Percentiles rank a stretch among this genome's conserved stretches.
These are phyloP conservation scores for Enteromius afrohamiltoni DNA, from an alignment of 2,797 vertebrate species.

Conservation along the genomic window DNA sequence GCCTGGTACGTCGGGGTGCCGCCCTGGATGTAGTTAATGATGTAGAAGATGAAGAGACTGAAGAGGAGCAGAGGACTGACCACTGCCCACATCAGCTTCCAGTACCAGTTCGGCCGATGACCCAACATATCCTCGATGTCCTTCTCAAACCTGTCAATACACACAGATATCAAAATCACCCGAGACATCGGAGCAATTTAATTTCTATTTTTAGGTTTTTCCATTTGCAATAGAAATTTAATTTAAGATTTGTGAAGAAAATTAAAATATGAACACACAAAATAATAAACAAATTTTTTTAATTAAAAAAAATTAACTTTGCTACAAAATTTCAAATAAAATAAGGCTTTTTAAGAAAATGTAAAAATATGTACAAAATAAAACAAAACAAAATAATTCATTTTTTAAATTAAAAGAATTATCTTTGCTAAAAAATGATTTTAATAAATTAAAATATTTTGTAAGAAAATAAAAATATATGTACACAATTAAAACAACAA, in stretches of 20 bases:
- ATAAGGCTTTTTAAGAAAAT: too few relatives aligned
- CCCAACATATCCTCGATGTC: slow-evolving; percentile 89
- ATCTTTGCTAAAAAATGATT: too few relatives aligned
- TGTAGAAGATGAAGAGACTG: slow-evolving; percentile 85
- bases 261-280: neutral
- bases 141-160: slow-evolving; percentile 83
- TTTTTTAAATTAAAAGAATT: too few relatives aligned
- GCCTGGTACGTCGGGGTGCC: slow-evolving; percentile 89
- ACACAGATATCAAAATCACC: too few relatives aligned
- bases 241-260: too few relatives aligned
- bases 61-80: slow-evolving; percentile 86
- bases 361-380: too few relatives aligned
- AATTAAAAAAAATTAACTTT: too few relatives aligned
- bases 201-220: neutral
- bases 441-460: too few relatives aligned
- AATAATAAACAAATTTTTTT: neutral
- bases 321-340: too few relatives aligned
- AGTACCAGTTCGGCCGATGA: slow-evolving; percentile 83
- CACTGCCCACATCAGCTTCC: slow-evolving; percentile 85
- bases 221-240: too few relatives aligned
- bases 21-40: slow-evolving; percentile 84
- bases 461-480: too few relatives aligned
- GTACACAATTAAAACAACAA: neutral
- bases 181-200: neutral
- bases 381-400: too few relatives aligned